phyloP scores from a whole-genome alignment of 1,140 invertebrate species.

The fruit fly (Drosophila melanogaster) region DNA sequence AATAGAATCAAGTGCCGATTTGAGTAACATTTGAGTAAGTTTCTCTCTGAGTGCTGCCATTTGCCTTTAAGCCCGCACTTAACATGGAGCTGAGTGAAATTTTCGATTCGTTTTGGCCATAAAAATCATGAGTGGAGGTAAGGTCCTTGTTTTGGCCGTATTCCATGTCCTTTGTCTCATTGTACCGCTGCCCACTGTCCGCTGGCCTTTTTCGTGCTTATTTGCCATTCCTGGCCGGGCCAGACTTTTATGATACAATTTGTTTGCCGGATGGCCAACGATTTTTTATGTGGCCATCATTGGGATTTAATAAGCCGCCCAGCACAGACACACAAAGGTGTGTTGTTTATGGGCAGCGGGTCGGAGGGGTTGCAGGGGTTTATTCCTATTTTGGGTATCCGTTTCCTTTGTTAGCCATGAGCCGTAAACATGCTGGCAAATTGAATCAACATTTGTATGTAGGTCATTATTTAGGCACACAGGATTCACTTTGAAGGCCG shows the following conservation, averaged over 20 bases:
- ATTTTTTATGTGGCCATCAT: constrained; percentile 72
- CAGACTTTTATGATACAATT: constrained; percentile 73
- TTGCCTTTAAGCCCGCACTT: constrained; percentile 51
- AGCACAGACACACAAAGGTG: constrained; percentile 45
- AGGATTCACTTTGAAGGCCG: constrained; percentile 1
- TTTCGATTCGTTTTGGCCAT: constrained; percentile 68
- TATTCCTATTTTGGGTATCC: constrained; percentile 33
- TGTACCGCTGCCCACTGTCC: constrained; percentile 36
- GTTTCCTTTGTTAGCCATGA: constrained; percentile 33
- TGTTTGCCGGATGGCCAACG: constrained; percentile 56
- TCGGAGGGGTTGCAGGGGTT: constrained; percentile 15
- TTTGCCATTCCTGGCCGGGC: constrained; percentile 58
- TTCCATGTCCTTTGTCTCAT: constrained; percentile 56
- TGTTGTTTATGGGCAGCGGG: constrained; percentile 33
- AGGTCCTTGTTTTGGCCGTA: constrained; percentile 46
- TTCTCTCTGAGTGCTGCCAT: constrained; percentile 15
- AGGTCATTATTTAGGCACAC: constrained; percentile 16
- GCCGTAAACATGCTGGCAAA: constrained; percentile 35
- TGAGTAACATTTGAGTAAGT: not conserved
- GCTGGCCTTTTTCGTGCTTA: constrained; percentile 52
- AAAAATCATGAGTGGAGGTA: constrained; percentile 71
- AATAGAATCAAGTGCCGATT: not conserved
- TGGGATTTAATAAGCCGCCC: constrained; percentile 75
- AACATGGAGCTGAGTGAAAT: constrained; percentile 78
- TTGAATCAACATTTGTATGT: constrained; percentile 39